Conservation (phyloP, 2,797 vertebrate species). For the Pyrrhura leucotis region DNA sequence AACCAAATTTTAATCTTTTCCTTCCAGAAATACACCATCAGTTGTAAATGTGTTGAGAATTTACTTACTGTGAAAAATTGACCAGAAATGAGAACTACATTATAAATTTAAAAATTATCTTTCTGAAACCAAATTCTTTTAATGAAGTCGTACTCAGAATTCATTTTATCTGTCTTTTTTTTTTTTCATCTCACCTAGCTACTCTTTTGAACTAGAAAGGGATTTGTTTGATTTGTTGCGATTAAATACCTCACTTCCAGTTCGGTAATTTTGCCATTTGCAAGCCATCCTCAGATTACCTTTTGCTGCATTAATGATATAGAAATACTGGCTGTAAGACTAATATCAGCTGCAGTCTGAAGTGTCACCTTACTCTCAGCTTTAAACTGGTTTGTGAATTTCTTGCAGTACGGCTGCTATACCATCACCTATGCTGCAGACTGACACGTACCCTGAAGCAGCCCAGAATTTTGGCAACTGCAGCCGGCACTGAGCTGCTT, state of each 20-base stretch:
- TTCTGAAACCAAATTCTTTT: background rate
- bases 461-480: background rate
- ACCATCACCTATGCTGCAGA: rapidly evolving
- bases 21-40: background rate
- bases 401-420: background rate
- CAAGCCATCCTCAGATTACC: background rate
- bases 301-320: background rate
- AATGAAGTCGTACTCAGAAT: background rate
- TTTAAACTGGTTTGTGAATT: background rate
- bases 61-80: background rate
- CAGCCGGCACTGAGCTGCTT: background rate
- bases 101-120: background rate
- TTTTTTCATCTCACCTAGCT: background rate
- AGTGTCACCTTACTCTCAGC: background rate
- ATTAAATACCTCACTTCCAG: background rate
- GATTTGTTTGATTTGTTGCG: background rate
- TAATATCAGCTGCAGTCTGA: background rate
- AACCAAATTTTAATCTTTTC: background rate
- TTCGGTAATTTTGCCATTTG: background rate
- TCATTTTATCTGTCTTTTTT: background rate
- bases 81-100: background rate
- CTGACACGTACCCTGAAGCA: rapidly evolving
- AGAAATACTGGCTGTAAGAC: background rate
- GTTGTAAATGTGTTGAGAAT: background rate
- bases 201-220: background rate